These are phyloP conservation scores for Polyergus mexicanus DNA, from an alignment of 1,140 invertebrate genomes.

Conservation along the genomic window DNA sequence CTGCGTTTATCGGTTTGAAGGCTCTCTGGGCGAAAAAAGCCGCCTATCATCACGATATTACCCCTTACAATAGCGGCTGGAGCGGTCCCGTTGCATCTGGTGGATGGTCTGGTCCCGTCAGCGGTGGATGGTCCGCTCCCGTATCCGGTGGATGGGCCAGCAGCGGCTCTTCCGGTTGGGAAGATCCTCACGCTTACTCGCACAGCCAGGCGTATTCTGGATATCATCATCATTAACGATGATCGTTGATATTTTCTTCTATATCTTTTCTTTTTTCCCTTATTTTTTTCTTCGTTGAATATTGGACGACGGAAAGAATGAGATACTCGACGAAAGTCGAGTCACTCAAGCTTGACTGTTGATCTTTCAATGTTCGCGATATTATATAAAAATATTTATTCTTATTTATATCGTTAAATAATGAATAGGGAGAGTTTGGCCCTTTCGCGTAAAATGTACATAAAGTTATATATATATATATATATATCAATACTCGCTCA, in stretches of 20 bases:
- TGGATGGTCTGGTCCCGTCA: slow-evolving; percentile 81
- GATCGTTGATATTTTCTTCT: background rate
- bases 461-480: slow-evolving; percentile 61
- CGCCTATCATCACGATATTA: slow-evolving; percentile 77
- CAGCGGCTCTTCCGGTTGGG: slow-evolving; percentile 77
- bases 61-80: slow-evolving; percentile 83
- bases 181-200: slow-evolving; percentile 75
- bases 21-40: slow-evolving; percentile 85
- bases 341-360: background rate
- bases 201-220: slow-evolving; percentile 80
- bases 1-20: slow-evolving; percentile 87
- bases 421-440: background rate
- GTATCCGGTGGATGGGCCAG: slow-evolving; percentile 81
- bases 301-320: slow-evolving; percentile 7
- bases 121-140: slow-evolving; percentile 81
- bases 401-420: slow-evolving; percentile 77
- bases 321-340: slow-evolving; percentile 46
- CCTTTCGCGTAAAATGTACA: slow-evolving; percentile 67
- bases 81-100: slow-evolving; percentile 75
- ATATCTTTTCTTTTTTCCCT: background rate
- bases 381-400: slow-evolving; percentile 78
- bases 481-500: slow-evolving; percentile 42
- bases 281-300: background rate
- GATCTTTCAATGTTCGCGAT: background rate
- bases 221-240: slow-evolving; percentile 69